Conservation (phyloP, 2,888 invertebrate species). For the Didymodactylos carnosus region DNA sequence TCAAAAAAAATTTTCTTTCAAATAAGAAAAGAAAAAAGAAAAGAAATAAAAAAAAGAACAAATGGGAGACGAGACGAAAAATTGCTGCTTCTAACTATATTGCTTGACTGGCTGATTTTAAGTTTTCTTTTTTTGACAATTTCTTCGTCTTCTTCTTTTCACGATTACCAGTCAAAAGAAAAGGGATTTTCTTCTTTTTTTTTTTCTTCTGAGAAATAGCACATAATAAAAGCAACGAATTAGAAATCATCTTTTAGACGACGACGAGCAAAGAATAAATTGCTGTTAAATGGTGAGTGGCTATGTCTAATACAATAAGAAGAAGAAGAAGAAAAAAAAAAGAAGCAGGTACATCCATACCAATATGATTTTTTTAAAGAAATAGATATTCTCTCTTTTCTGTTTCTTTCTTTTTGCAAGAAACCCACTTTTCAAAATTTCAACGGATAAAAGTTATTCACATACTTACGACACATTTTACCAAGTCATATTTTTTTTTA, state of each 20-base stretch:
- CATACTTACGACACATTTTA: no score
- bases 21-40: no score
- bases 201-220: not conserved
- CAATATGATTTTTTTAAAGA: no score
- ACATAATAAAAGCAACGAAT: not conserved
- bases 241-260: not conserved
- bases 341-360: no score
- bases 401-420: not conserved
- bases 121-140: not conserved
- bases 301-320: not conserved
- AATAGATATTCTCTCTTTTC: not conserved
- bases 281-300: not conserved
- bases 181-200: not conserved
- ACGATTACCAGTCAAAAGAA: not conserved
- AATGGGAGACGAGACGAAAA: no score
- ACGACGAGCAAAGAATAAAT: not conserved
- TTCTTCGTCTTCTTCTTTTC: not conserved
- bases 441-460: no score
- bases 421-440: not conserved
- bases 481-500: no score
- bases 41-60: no score
- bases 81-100: not conserved
- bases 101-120: no score
- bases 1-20: no score
- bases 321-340: not conserved